phyloP scores from a whole-genome alignment of 2,113 vertebrate genomes.

The Heptranchias perlo region DNA sequence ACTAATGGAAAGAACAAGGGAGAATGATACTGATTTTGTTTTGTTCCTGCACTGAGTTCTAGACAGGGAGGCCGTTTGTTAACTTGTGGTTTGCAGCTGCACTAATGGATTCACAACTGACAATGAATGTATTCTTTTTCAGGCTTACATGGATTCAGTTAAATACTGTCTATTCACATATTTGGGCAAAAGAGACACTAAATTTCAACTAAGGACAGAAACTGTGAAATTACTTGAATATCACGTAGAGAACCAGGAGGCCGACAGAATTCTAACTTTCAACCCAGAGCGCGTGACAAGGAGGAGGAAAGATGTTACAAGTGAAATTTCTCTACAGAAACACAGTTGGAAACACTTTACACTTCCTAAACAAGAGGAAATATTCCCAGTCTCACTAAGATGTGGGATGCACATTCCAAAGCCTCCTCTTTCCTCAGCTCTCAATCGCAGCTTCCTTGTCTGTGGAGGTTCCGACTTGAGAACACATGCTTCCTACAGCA shows the following conservation, averaged over 20 bases:
- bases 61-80: background rate
- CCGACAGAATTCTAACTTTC: background rate
- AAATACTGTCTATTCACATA: background rate
- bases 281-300: background rate
- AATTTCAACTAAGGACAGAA: background rate
- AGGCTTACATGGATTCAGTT: background rate
- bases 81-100: background rate
- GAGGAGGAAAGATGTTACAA: background rate
- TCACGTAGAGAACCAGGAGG: background rate
- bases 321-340: background rate
- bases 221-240: background rate
- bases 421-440: background rate
- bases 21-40: too few species aligned
- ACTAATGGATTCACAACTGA: slow-evolving; percentile 48
- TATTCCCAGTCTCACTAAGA: background rate
- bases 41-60: too few species aligned
- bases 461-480: too few species aligned
- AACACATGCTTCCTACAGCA: too few species aligned
- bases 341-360: background rate
- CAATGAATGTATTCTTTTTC: background rate
- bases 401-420: background rate
- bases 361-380: background rate
- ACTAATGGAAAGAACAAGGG: background rate
- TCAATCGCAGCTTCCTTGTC: background rate
- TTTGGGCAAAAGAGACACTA: background rate